A percentile compares a stretch with the other conserved stretches of the same genome.
These are phyloP conservation scores for Tragelaphus oryx DNA, from an alignment of 2,797 vertebrate species.

Conservation along the genomic window DNA sequence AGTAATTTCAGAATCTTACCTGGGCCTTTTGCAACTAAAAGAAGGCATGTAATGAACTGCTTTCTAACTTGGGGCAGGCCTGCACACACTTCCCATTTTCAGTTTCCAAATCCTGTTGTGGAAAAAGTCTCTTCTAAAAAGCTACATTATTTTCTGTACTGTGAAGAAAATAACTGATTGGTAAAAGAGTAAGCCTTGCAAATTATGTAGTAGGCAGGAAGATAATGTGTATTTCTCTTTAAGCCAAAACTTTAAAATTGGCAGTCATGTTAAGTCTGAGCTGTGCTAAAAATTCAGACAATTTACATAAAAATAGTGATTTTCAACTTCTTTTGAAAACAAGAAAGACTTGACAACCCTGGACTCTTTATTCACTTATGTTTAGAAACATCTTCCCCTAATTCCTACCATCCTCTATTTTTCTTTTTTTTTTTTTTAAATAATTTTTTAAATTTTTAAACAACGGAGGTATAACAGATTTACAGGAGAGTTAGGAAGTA, in stretches of 20 bases:
- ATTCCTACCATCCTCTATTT: not conserved
- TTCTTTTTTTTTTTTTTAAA: not conserved
- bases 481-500: not conserved
- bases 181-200: not conserved
- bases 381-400: not conserved
- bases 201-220: not conserved
- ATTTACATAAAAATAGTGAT: conserved; percentile 23
- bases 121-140: not conserved
- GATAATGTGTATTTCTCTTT: not conserved
- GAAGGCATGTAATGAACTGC: not conserved
- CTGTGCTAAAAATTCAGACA: not conserved
- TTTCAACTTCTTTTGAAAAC: not conserved
- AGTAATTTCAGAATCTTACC: not conserved
- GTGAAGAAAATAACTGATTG: not conserved
- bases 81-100: not conserved
- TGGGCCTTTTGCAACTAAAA: not conserved
- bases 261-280: not conserved
- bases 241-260: conserved; percentile 1
- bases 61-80: not conserved
- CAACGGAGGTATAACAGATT: not conserved
- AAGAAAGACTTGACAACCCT: not conserved
- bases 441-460: not conserved
- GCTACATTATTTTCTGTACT: not conserved
- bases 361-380: not conserved
- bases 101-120: not conserved